Conservation (phyloP, 2,113 vertebrate genomes). For the Dermatemys mawii region DNA sequence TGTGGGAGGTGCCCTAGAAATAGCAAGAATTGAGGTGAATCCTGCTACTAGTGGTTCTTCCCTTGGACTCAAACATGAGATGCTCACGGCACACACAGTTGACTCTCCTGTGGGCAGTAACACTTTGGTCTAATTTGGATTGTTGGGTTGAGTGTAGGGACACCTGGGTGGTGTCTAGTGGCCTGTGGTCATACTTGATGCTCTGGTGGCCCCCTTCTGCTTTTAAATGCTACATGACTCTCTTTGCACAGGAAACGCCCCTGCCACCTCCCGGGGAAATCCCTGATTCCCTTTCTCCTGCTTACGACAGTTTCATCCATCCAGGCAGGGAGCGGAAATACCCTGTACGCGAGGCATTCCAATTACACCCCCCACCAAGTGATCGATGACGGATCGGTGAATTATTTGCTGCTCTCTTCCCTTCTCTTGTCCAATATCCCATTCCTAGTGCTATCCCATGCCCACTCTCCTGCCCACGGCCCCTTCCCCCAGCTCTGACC, state of each 20-base stretch:
- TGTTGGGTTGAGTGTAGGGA: too few species aligned
- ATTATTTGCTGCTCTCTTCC: neutral
- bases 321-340: neutral
- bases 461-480: neutral
- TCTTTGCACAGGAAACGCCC: neutral
- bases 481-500: neutral
- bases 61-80: too few species aligned
- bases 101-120: too few species aligned
- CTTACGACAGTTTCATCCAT: neutral
- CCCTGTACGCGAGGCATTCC: neutral
- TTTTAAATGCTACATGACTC: too few species aligned
- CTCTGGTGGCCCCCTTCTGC: too few species aligned
- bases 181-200: too few species aligned
- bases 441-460: neutral
- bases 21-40: too few species aligned
- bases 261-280: neutral
- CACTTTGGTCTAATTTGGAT: too few species aligned
- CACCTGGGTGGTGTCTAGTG: too few species aligned
- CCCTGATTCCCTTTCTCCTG: neutral
- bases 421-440: neutral
- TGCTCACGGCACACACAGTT: too few species aligned
- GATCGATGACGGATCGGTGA: neutral
- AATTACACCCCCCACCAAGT: neutral
- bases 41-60: too few species aligned
- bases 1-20: too few species aligned